Evolutionary conservation across 2,888 invertebrate species (phyloP).

Genomic region (Drosophila siamana): DNA sequence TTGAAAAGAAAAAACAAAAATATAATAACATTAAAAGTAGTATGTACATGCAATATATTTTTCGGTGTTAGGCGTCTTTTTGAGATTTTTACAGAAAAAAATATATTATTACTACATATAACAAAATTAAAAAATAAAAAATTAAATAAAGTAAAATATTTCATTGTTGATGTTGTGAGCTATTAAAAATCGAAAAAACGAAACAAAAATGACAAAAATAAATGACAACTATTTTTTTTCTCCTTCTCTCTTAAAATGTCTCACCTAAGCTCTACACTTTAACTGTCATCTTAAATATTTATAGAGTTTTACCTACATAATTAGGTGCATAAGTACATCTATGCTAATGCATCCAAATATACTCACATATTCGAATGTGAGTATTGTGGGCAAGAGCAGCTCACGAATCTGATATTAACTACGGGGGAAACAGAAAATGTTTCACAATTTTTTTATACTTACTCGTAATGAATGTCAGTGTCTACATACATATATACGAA

Average conservation of each 20-base stretch:
- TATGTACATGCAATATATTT: constrained; percentile 82
- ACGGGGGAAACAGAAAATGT: constrained; percentile 43
- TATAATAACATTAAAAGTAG: constrained; percentile 71
- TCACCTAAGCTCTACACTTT: constrained; percentile 66
- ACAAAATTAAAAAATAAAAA: constrained; percentile 30
- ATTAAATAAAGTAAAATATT: constrained; percentile 71
- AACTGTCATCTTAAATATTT: constrained; percentile 73
- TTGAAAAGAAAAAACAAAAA: constrained; percentile 28
- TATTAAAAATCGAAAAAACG: constrained; percentile 31
- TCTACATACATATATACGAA: constrained; percentile 81
- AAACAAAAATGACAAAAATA: constrained; percentile 28
- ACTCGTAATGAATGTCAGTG: constrained; percentile 66
- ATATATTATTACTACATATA: constrained; percentile 8
- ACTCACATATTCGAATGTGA: constrained; percentile 20
- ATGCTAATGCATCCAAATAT: constrained; percentile 12
- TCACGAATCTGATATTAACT: constrained; percentile 11
- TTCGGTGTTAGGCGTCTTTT: constrained; percentile 86
- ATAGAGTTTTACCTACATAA: constrained; percentile 60
- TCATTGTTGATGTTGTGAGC: constrained; percentile 85
- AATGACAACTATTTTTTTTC: constrained; percentile 65
- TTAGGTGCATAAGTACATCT: constrained; percentile 21
- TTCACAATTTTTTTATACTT: constrained; percentile 70
- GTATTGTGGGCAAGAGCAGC: constrained; percentile 25
- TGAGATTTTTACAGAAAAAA: constrained; percentile 82
- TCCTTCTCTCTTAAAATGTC: constrained; percentile 67